Percentiles rank a stretch among this genome's conserved stretches.
Conservation (phyloP, 1,140 invertebrate species). For the Plutomurus gul region DNA sequence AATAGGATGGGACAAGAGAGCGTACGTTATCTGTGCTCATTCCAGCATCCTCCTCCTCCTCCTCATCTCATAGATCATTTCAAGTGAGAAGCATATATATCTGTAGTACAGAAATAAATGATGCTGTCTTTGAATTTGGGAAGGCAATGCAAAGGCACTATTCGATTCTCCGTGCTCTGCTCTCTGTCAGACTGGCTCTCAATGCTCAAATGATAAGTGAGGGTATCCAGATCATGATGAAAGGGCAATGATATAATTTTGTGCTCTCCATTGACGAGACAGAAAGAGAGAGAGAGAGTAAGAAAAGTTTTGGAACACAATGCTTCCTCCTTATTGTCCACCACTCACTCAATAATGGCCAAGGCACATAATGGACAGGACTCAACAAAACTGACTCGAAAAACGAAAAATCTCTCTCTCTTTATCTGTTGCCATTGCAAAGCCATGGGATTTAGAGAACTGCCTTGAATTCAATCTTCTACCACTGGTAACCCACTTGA, state of each 20-base stretch:
- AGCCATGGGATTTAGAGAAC: too few relatives aligned
- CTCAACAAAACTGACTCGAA: neutral
- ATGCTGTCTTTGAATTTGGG: slow-evolving; percentile 50
- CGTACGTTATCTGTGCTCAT: neutral
- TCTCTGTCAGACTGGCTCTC: too few relatives aligned
- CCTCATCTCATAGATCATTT: neutral
- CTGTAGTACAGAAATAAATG: too few relatives aligned
- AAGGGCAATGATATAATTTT: slow-evolving; percentile 41
- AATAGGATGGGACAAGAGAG: neutral
- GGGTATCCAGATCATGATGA: slow-evolving; percentile 52
- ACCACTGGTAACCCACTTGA: too few relatives aligned
- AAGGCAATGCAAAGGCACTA: slow-evolving; percentile 42
- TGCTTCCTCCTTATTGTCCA: slow-evolving; percentile 35
- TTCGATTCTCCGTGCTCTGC: too few relatives aligned
- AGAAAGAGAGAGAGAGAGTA: neutral
- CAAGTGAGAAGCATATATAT: slow-evolving; percentile 34
- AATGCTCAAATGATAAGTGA: slow-evolving; percentile 43
- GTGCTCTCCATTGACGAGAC: too few relatives aligned
- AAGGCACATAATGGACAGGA: neutral
- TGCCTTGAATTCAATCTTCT: too few relatives aligned
- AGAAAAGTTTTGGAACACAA: slow-evolving; percentile 41
- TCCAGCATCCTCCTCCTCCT: neutral
- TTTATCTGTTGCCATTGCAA: neutral
- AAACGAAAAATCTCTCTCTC: neutral
- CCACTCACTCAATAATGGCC: slow-evolving; percentile 10